Conservation (phyloP, 1,140 invertebrate genomes). For the Ostrea denselamellosa region DNA sequence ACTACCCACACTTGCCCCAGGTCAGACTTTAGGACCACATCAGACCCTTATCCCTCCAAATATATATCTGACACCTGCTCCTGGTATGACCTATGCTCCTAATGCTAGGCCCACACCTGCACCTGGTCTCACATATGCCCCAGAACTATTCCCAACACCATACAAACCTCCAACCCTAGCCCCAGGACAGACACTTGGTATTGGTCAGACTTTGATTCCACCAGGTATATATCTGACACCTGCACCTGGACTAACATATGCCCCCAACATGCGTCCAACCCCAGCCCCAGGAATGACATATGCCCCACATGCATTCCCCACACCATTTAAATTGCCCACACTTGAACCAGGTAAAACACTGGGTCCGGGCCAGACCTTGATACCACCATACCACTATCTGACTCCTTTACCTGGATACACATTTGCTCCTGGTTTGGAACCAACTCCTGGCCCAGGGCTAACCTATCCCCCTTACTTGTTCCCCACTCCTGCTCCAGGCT, state of each 20-base stretch:
- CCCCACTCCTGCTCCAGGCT: constrained; percentile 31
- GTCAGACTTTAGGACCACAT: constrained; percentile 19
- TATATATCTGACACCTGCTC: constrained; percentile 34
- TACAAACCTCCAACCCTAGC: constrained; percentile 53
- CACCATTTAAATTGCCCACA: constrained; percentile 33
- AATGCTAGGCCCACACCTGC: constrained; percentile 51
- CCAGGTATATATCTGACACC: constrained; percentile 46
- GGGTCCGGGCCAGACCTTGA: neutral
- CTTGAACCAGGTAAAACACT: constrained; percentile 42
- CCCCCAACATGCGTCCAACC: constrained; percentile 46
- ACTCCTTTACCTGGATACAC: constrained; percentile 51
- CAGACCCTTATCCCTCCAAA: constrained; percentile 45
- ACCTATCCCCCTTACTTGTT: constrained; percentile 48
- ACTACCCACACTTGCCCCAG: constrained; percentile 43
- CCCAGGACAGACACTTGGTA: constrained; percentile 51
- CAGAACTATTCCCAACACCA: constrained; percentile 60
- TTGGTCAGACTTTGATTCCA: constrained; percentile 46
- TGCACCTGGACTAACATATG: constrained; percentile 40
- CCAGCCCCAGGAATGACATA: constrained; percentile 53
- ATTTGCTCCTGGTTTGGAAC: constrained; percentile 38
- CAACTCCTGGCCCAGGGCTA: constrained; percentile 43
- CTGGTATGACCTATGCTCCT: constrained; percentile 44
- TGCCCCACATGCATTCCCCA: constrained; percentile 48
- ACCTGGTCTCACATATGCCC: constrained; percentile 64
- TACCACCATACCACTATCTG: constrained; percentile 38